Base-by-base conservation (phyloP, 2,888 invertebrate genomes). In the Megalurothrips usitatus region DNA sequence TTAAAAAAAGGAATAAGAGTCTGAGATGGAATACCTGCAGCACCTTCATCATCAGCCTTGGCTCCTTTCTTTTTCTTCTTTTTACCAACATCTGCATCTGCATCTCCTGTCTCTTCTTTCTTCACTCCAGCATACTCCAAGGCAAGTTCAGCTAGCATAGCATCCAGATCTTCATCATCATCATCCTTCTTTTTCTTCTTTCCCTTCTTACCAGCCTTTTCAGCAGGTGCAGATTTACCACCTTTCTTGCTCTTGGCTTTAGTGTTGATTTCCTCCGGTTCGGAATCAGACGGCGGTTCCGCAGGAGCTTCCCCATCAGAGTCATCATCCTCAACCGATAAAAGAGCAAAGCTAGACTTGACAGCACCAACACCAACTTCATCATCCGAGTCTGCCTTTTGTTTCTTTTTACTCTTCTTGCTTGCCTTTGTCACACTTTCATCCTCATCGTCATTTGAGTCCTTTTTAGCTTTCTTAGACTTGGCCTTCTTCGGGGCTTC, bases 111-210 rank as follows among this genome's bases (percentile, higher is more conserved):
- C 82, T 82, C 82, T 80, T 82, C 83, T 80, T 82, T 81, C 85
- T 91, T 91, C 0, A 89, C 89, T 26, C 92, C 94, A 80, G 92
- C 89, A 88, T 94, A 94, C 88, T 95, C 95, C 88, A 94, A 89
- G 87, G 94, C 93, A 83, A 96, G 88, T 87, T 96, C 95, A 17
- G 95, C 95, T 83, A 96, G 87, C 82, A 94, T 93, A 87, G 94
- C 94, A 85, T 96, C 95, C 82, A 96, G 88, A 86, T 95, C 95
- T 81, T 91, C 91, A 83, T 94, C 94, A 86, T 93, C 93, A 85
- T 94, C 94, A 81, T 93, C 93, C 84, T 92, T 91, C 84, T 93
- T 94, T 85, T 92, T 91, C 85, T 91, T 92, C 8, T 84, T 80
- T 75, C 85, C 85, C 81, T 85, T 85, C 19, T 84, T 84, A 47